These are phyloP conservation scores for Hipparchia sbordonii DNA, from an alignment of 2,888 invertebrate genomes.

Conservation along the genomic window DNA sequence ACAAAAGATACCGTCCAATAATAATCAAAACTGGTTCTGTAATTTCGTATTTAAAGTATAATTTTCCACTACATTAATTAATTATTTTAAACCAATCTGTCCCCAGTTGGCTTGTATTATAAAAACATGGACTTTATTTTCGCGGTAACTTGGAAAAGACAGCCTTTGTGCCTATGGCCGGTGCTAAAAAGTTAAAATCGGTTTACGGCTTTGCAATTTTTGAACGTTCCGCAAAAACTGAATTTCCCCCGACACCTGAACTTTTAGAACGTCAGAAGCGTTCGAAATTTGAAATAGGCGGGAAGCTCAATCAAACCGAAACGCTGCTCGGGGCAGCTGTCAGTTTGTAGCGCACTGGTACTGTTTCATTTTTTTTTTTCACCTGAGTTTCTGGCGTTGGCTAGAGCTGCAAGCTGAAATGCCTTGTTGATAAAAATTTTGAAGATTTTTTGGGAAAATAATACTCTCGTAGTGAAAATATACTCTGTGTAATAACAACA, in stretches of 20 bases:
- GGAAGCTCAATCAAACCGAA: slow-evolving; percentile 48
- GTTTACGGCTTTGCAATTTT: slow-evolving; percentile 23
- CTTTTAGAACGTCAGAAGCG: slow-evolving; percentile 42
- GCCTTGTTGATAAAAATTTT: slow-evolving; percentile 11
- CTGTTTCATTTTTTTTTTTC: slow-evolving; percentile 31
- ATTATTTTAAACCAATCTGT: background rate
- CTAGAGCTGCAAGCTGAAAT: slow-evolving; percentile 7
- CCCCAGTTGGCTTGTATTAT: background rate
- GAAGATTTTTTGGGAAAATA: background rate
- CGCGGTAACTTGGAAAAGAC: background rate
- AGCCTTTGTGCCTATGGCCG: background rate
- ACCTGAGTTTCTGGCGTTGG: slow-evolving; percentile 26
- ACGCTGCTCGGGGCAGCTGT: slow-evolving; percentile 49
- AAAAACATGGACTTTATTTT: background rate
- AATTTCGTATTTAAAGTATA: slow-evolving; percentile 1
- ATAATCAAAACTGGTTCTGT: slow-evolving; percentile 8
- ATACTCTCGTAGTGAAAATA: background rate
- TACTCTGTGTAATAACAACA: background rate
- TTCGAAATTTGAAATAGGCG: slow-evolving; percentile 48
- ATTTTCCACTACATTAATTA: slow-evolving; percentile 16
- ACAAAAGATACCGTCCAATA: background rate
- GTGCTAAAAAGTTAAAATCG: slow-evolving; percentile 18
- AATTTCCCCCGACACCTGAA: slow-evolving; percentile 32
- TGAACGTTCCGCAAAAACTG: slow-evolving; percentile 29
- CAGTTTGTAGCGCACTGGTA: slow-evolving; percentile 38